Conservation (phyloP, 2,797 vertebrate genomes). For the Cetoscarus ocellatus region DNA sequence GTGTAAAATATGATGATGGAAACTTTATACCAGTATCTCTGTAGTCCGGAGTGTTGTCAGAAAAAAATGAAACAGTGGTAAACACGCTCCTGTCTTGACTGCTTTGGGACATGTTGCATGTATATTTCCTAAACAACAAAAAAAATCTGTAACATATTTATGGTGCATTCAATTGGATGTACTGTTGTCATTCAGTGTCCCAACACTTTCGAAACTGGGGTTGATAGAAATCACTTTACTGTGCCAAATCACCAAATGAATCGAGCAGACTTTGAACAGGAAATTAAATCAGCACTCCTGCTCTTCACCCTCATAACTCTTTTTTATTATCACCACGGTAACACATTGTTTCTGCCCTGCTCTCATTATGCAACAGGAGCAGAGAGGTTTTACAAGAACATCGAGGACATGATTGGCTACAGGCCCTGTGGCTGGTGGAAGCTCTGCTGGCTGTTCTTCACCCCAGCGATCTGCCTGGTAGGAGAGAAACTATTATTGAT, state of each 20-base stretch:
- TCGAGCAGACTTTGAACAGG: conserved; percentile 43
- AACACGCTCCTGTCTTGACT: no score
- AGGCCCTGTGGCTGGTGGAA: conserved; percentile 93
- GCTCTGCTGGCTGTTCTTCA: conserved; percentile 92
- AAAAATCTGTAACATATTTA: no score
- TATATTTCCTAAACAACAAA: no score
- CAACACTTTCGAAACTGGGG: neutral
- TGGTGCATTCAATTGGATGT: no score
- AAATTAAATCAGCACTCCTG: conserved; percentile 47
- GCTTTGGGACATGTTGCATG: no score
- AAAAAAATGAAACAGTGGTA: neutral
- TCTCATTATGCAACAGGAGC: conserved; percentile 81
- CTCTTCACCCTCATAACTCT: conserved; percentile 2
- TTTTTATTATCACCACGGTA: conserved; percentile 29
- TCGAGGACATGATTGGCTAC: conserved; percentile 96
- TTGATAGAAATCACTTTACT: neutral
- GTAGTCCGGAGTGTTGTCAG: no score
- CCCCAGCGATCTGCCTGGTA: conserved; percentile 92
- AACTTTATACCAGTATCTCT: no score
- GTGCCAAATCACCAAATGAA: conserved; percentile 20
- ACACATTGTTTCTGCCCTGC: conserved; percentile 8
- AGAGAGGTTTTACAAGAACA: conserved; percentile 91
- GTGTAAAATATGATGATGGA: no score
- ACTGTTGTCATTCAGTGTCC: no score
- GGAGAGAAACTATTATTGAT: conserved; percentile 21